Conservation (phyloP, 92 coral and sea anemone species). For the Epizoanthus fatuus region DNA sequence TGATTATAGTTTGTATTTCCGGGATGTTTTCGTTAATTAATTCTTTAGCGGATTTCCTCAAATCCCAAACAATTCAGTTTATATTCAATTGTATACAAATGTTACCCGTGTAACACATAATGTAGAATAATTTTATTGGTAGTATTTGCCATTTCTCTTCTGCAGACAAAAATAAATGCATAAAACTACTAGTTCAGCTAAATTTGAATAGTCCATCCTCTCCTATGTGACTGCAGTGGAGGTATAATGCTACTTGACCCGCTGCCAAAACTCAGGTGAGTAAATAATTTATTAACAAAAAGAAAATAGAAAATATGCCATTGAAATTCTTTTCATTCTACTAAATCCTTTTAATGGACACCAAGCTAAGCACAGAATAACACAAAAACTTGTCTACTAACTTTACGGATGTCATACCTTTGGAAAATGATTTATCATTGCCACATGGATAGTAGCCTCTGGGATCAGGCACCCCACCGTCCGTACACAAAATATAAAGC, state of each 20-base stretch:
- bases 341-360: too few relatives aligned
- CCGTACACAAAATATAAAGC: conserved; percentile 15
- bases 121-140: not conserved
- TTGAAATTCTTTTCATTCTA: too few relatives aligned
- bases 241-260: not conserved
- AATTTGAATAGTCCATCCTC: too few relatives aligned
- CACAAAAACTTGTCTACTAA: not conserved
- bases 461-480: conserved; percentile 35
- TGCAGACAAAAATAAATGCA: not conserved
- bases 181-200: too few relatives aligned
- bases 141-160: not conserved
- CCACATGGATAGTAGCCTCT: conserved; percentile 28
- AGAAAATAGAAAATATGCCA: not conserved
- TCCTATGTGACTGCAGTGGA: not conserved
- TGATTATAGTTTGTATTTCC: not conserved
- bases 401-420: not conserved
- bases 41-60: not conserved
- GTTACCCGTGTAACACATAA: not conserved
- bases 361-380: not conserved
- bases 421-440: conserved; percentile 34
- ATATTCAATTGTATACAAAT: not conserved
- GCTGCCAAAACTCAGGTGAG: not conserved
- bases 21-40: not conserved
- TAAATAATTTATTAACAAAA: not conserved
- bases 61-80: not conserved